Evolutionary conservation across 2,113 vertebrate genomes (phyloP).

Genomic region (Eudorcas thomsonii): DNA sequence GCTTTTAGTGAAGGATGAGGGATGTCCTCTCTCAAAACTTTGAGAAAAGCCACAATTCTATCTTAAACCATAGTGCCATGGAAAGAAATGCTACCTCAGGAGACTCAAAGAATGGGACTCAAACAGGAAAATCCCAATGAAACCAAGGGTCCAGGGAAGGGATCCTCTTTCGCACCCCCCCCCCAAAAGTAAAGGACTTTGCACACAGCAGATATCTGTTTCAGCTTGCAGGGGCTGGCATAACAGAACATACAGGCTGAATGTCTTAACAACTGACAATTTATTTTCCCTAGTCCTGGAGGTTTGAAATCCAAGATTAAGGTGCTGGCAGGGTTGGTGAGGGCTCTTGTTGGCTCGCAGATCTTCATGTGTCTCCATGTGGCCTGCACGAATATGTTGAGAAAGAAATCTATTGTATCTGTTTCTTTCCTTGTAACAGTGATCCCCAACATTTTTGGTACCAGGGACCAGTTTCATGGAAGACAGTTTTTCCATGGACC

Average conservation of each 20-base stretch:
- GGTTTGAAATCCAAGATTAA: background rate
- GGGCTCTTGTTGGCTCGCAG: background rate
- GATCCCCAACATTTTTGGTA: background rate
- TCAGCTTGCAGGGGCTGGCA: background rate
- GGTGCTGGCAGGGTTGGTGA: background rate
- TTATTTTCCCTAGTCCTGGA: background rate
- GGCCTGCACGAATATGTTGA: background rate
- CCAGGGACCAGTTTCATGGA: background rate
- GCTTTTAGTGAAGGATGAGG: background rate
- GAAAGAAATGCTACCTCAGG: background rate
- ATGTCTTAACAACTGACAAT: background rate
- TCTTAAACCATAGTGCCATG: background rate
- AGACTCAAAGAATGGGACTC: background rate
- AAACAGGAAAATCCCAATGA: background rate
- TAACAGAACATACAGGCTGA: background rate
- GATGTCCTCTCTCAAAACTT: background rate
- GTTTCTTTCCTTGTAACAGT: background rate
- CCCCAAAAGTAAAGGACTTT: background rate
- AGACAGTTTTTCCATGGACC: background rate
- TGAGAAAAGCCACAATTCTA: background rate
- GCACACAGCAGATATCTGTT: background rate
- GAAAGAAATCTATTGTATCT: background rate
- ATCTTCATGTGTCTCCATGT: background rate
- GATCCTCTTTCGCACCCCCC: background rate
- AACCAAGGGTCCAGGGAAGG: background rate